A percentile compares a stretch with the other conserved stretches of the same genome.
These are phyloP conservation scores for Eumaeus atala DNA, from an alignment of 1,140 invertebrate genomes.

Conservation along the genomic window DNA sequence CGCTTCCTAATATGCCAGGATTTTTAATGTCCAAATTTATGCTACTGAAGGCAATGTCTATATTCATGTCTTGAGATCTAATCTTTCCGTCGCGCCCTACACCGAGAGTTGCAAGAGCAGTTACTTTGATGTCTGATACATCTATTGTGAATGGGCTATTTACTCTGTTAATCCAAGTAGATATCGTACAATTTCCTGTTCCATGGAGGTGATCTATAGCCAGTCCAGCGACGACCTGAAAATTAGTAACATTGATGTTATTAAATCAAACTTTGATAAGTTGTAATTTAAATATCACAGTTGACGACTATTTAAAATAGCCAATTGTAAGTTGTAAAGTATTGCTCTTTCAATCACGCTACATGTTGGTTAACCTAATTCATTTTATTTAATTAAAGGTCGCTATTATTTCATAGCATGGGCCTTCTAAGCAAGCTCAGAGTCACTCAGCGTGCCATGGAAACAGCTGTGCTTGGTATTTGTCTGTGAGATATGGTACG, in stretches of 20 bases:
- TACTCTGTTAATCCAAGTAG: constrained; percentile 80
- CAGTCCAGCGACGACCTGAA: constrained; percentile 79
- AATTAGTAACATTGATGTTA: constrained; percentile 12
- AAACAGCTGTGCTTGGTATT: no score
- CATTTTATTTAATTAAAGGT: no score
- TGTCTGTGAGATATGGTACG: no score
- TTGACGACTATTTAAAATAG: no score
- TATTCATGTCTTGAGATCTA: constrained; percentile 83
- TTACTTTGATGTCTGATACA: constrained; percentile 80
- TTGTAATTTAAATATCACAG: no score
- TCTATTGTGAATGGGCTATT: constrained; percentile 85
- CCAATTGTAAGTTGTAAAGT: no score
- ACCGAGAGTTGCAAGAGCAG: constrained; percentile 79
- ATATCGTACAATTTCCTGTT: constrained; percentile 84
- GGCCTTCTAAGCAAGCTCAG: no score
- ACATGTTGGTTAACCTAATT: no score
- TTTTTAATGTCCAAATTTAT: constrained; percentile 88
- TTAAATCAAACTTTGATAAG: no score
- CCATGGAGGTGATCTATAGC: constrained; percentile 81
- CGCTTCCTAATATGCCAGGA: constrained; percentile 81
- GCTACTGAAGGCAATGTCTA: constrained; percentile 85
- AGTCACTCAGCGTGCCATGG: no score
- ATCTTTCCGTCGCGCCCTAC: constrained; percentile 83
- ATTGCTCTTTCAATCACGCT: no score
- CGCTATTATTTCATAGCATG: no score